Conservation (phyloP, 2,888 invertebrate genomes). For the Congeria kusceri region DNA sequence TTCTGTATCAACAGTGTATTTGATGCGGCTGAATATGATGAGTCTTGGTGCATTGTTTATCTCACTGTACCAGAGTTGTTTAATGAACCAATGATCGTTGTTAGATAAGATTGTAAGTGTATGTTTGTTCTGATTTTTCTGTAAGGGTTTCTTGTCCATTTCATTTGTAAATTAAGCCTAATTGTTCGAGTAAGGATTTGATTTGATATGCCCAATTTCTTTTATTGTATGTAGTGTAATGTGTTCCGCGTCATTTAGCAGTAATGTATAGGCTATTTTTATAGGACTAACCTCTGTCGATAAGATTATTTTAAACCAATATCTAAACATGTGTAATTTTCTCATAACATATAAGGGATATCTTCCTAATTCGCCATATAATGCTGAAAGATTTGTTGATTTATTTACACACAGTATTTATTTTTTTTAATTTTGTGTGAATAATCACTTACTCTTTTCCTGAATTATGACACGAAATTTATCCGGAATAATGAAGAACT, state of each 20-base stretch:
- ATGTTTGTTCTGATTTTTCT: too few relatives aligned
- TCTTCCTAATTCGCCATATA: conserved; percentile 11
- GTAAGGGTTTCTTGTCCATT: neutral
- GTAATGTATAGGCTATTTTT: neutral
- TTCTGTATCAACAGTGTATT: neutral
- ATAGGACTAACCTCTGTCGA: neutral
- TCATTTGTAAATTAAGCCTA: conserved; percentile 4
- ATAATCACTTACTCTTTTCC: too few relatives aligned
- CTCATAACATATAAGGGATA: neutral
- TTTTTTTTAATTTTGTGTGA: too few relatives aligned
- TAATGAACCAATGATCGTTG: conserved; percentile 1
- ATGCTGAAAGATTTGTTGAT: conserved; percentile 5
- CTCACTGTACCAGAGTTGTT: conserved; percentile 6
- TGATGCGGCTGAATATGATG: neutral
- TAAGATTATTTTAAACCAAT: conserved; percentile 2
- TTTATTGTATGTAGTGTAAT: neutral
- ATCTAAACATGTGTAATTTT: conserved; percentile 3
- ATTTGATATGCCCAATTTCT: conserved; percentile 8
- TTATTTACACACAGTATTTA: conserved; percentile 8
- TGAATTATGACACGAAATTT: too few relatives aligned
- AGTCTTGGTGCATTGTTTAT: conserved; percentile 5
- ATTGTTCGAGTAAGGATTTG: neutral
- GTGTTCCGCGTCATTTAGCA: neutral
- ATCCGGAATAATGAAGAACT: too few relatives aligned
- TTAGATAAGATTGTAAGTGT: neutral